Base-by-base conservation (phyloP, 2,888 invertebrate species). In the Lasius fuliginosus region DNA sequence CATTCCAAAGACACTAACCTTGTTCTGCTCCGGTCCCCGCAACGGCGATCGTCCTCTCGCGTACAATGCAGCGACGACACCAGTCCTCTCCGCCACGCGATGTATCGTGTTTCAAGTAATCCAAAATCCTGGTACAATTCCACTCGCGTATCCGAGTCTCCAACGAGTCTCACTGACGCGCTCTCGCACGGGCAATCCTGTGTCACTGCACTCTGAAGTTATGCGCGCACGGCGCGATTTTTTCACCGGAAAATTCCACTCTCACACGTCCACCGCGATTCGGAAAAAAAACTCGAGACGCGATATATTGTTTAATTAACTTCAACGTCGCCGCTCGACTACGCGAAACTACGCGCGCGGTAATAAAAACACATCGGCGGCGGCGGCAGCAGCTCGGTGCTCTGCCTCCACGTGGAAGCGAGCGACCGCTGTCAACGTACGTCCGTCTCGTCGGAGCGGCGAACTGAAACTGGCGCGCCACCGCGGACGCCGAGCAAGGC, bases 401-500 rank as follows among this genome's bases (percentile, higher is more conserved):
- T 86, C 83, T 86, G 87, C 88, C 64, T 87, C 89, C 93, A 92
- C 93, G 92, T 91, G 93, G 89, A 92, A 92, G 81, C 86, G 86
- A 81, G 84, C 87, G 85, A 87, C 69, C 88, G 83, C 73, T 71
- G 75, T 33, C 56, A 83, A 86, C 76, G 83, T 82, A 85, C 88
- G 90, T 87, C 92, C 93, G 90, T 88, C 91, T 87, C 91, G 90
- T 88, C 87, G 88, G 91, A 94, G 90, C 93, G 94, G 92, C 92
- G 92, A 92, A 90, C 93, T 94, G 93, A 93, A 91, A 94, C 94
- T 94, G 89, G 91, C 91, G 93, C 92, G 92, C 67, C 91, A 91
- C 89, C 40, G 91, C 93, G 89, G 90, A 89, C 81, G 87, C 73
- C 86, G 87, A 87, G 88, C 86, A 84, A 90, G 90, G 84, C 90